Conservation (phyloP, 1,140 invertebrate species). For the Zaprionus gabonicus region DNA sequence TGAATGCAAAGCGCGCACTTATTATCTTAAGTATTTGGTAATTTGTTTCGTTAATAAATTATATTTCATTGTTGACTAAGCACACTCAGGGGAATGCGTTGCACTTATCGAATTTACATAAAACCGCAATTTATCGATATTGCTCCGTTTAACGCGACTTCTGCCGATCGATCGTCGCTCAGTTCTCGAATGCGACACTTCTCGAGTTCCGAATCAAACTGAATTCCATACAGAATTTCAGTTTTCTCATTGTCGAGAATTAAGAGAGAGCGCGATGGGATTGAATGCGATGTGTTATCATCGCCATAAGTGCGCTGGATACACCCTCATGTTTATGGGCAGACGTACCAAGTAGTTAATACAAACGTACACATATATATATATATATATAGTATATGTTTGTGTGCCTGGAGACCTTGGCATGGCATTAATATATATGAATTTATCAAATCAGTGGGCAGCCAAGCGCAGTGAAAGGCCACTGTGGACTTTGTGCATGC, state of each 20-base stretch:
- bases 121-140: conserved; percentile 56
- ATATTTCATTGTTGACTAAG: conserved; percentile 49
- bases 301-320: conserved; percentile 31
- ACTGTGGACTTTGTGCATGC: conserved; percentile 59
- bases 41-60: conserved; percentile 61
- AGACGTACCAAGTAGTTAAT: conserved; percentile 1
- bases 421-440: conserved; percentile 38
- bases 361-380: too few species aligned
- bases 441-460: conserved; percentile 62
- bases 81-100: conserved; percentile 50
- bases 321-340: conserved; percentile 32
- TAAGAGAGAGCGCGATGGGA: conserved; percentile 17
- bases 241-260: not conserved
- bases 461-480: conserved; percentile 48
- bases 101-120: conserved; percentile 66
- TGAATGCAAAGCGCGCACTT: conserved; percentile 40
- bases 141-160: conserved; percentile 21
- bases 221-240: conserved; percentile 24
- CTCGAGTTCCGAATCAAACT: conserved; percentile 42
- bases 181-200: conserved; percentile 11
- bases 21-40: conserved; percentile 58
- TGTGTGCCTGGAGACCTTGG: conserved; percentile 9
- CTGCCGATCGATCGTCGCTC: not conserved
- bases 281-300: conserved; percentile 36
- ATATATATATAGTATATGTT: not conserved